Evolutionary conservation across 2,888 invertebrate species (phyloP), one percentile per base, ranked within the genome.

Genomic region (Aphidoletes aphidimyza): DNA sequence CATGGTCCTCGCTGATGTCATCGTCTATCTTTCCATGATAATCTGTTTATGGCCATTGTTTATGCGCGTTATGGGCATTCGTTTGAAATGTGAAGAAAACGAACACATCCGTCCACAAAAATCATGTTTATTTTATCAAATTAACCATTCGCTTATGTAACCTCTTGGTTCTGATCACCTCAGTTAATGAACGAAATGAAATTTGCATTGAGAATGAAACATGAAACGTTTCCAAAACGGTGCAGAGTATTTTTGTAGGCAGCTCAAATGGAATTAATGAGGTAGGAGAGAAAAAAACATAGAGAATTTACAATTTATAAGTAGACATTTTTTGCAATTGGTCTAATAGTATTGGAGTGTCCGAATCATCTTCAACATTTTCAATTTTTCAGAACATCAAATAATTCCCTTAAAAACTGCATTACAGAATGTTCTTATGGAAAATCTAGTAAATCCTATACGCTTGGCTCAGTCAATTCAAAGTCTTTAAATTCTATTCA

Each of bases 141-240:
- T 3, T 6, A 54, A 54, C 3, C 49, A 49, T 49, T 19, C n/a
- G 49, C 17, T 42, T 6, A 9, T 42, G 42, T 42, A 9, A 42
- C 9, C 47, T 11, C 6, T 47, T 47, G 47, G 17, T 11, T 47
- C 47, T 3, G 17, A 49, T 49, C 26, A 11, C 1, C 3, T 54
- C 19, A 54, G 54, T 8, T 26, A 26, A 54, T 26, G 54, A 26
- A 22, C 54, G 19, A 3, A 54, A 22, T 54, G 22, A 54, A 54
- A 54, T 54, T 54, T 54, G 54, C 54, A 54, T 54, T 54, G n/a
- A 26, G 54, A 54, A 54, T 54, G 54, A 54, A 47, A 17, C 17
- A 47, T 17, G 17, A 3, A 3, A 19, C 19, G 3, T 49, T 49
- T 49, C 11, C n/a, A n/a, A n/a, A n/a, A n/a, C n/a, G n/a, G n/a